Evolutionary conservation across 1,140 invertebrate genomes (phyloP), one percentile per base, ranked within the genome.

Genomic region (Ceratina calcarata): DNA sequence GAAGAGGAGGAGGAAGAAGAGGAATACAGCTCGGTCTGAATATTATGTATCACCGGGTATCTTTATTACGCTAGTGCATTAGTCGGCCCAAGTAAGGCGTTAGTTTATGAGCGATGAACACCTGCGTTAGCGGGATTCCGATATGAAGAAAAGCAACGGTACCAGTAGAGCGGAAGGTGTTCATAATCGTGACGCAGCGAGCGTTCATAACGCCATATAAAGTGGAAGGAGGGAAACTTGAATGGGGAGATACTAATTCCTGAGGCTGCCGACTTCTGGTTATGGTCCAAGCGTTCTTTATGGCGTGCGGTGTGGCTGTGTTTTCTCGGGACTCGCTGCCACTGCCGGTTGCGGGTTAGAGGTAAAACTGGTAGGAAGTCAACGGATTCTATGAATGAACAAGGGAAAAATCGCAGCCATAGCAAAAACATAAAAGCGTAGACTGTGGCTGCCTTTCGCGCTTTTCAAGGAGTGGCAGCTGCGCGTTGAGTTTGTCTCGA

Each of bases 171-270:
- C 88, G 86, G 89, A 90, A 89, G 89, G 82, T 88, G 85, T 89
- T 89, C 84, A 89, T 90, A 92, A 92, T 91, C 90, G 90, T 91
- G 90, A 91, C 91, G 87, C 89, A 86, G 90, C 89, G 91, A 90
- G 91, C 91, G 90, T 89, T 93, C 90, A 90, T 91, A 91, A 92
- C 88, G 87, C 91, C 91, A 89, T 93, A 92, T 89, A 87, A 84
- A 90, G 73, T 58, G 71, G 68, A 69, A 65, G 86, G 87, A 45
- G 37, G 37, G 37, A 45, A 89, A 89, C 84, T 84, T 86, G 87
- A 90, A 90, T 89, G 87, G 87, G 80, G 85, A 45, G 37, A 45
- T 45, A 84, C 86, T 85, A 82, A 88, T 90, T 88, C 87, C 83
- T 83, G 78, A 73, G 82, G 81, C 67, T 81, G 84, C 74, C 84